Evolutionary conservation across 1,140 invertebrate species (phyloP).

Genomic region (Lasioglossum albipes): DNA sequence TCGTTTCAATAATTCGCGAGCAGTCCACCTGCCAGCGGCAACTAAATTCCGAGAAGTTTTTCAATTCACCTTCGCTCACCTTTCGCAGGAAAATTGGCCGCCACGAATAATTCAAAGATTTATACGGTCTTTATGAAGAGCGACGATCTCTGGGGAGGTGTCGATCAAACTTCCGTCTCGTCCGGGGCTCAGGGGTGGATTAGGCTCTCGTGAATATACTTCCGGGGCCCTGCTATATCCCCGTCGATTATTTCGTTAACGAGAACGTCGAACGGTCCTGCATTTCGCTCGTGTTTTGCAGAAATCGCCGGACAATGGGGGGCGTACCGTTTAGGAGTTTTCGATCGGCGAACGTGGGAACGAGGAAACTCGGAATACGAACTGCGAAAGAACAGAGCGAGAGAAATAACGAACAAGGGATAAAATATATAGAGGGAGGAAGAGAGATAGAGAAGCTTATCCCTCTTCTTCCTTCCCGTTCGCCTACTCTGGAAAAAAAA

Average conservation of each 20-base stretch:
- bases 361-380: not conserved
- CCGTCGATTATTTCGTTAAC: not conserved
- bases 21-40: too few species aligned
- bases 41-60: too few species aligned
- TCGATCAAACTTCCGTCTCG: conserved; percentile 16
- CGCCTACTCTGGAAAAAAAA: conserved; percentile 37
- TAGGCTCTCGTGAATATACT: not conserved
- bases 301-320: not conserved
- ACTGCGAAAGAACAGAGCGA: too few species aligned
- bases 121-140: conserved; percentile 14
- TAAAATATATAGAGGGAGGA: not conserved
- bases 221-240: not conserved
- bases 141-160: conserved; percentile 10
- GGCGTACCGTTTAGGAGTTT: not conserved
- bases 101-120: conserved; percentile 6
- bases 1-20: too few species aligned
- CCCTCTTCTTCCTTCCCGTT: not conserved
- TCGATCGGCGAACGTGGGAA: conserved; percentile 42
- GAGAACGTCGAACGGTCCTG: not conserved
- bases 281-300: conserved; percentile 6
- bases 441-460: conserved; percentile 1
- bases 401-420: not conserved
- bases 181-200: not conserved
- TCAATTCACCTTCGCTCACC: too few species aligned
- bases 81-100: not conserved